Evolutionary conservation across 2,797 vertebrate species (phyloP).

Genomic region (Sternarchorhynchus goeldii): DNA sequence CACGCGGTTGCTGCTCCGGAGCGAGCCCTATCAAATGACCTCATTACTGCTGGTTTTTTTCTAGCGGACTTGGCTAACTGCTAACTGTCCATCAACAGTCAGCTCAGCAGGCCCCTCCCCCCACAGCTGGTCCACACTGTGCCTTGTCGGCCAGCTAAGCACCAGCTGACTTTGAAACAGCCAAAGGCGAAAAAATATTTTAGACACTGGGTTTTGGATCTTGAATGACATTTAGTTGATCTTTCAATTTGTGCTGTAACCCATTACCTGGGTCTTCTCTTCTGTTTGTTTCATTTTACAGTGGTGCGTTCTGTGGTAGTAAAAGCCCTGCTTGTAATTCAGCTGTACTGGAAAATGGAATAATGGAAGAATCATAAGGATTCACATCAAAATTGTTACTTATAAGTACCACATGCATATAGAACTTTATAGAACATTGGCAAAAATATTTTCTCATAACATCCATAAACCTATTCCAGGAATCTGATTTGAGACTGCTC

Average conservation of each 20-base stretch:
- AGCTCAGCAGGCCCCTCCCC: constrained; percentile 24
- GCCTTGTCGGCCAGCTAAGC: neutral
- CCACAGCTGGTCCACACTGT: neutral
- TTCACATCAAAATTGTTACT: constrained; percentile 7
- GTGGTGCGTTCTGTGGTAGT: neutral
- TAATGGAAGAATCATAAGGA: neutral
- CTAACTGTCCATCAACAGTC: constrained; percentile 51
- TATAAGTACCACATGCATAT: constrained; percentile 9
- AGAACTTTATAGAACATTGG: constrained; percentile 16
- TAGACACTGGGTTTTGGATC: neutral
- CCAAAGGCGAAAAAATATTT: neutral
- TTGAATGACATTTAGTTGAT: neutral
- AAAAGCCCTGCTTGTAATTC: constrained; percentile 1
- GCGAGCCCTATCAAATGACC: constrained; percentile 52
- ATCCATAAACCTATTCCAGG: constrained; percentile 21
- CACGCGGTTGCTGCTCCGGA: constrained; percentile 19
- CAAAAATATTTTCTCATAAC: constrained; percentile 24
- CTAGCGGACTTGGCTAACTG: constrained; percentile 41
- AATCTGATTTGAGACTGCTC: constrained; percentile 6
- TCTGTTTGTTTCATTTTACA: neutral
- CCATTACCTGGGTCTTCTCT: neutral
- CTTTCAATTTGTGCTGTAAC: neutral
- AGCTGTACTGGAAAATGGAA: neutral
- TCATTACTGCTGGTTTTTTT: constrained; percentile 46
- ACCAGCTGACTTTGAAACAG: neutral